Evolutionary conservation across 2,888 invertebrate species (phyloP).

Genomic region (Drosophila diplacantha): DNA sequence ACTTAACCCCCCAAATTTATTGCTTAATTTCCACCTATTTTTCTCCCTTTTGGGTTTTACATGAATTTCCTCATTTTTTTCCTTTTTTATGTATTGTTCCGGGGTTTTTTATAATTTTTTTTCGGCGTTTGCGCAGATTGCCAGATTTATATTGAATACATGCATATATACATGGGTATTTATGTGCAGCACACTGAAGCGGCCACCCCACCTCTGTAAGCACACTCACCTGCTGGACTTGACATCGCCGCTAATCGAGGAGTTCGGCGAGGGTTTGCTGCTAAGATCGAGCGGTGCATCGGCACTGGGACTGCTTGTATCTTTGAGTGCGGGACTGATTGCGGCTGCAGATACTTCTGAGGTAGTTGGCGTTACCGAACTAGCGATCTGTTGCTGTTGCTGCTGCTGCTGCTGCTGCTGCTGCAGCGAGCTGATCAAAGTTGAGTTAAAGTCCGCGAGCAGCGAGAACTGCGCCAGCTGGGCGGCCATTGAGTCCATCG

Average conservation of each 20-base stretch:
- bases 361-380: constrained; percentile 77
- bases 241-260: constrained; percentile 78
- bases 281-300: constrained; percentile 88
- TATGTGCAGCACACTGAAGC: constrained; percentile 8
- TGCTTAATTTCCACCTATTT: constrained; percentile 34
- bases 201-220: not conserved
- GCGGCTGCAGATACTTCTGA: constrained; percentile 76
- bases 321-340: constrained; percentile 77
- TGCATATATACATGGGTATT: constrained; percentile 28
- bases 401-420: constrained; percentile 49
- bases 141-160: constrained; percentile 29
- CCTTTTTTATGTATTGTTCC: constrained; percentile 37
- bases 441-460: constrained; percentile 53
- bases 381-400: constrained; percentile 67
- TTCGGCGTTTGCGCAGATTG: constrained; percentile 61
- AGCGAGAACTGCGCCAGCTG: constrained; percentile 77
- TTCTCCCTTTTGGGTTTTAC: constrained; percentile 25
- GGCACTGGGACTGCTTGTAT: constrained; percentile 79
- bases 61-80: constrained; percentile 23
- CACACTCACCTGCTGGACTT: constrained; percentile 82
- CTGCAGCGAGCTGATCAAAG: constrained; percentile 57
- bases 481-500: constrained; percentile 84
- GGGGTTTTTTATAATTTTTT: constrained; percentile 45
- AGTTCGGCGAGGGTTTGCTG: constrained; percentile 83
- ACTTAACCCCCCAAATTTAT: not conserved